Conservation (phyloP, 30 jellyfish, hydroid and myxozoan species). For the Cassiopea andromeda region DNA sequence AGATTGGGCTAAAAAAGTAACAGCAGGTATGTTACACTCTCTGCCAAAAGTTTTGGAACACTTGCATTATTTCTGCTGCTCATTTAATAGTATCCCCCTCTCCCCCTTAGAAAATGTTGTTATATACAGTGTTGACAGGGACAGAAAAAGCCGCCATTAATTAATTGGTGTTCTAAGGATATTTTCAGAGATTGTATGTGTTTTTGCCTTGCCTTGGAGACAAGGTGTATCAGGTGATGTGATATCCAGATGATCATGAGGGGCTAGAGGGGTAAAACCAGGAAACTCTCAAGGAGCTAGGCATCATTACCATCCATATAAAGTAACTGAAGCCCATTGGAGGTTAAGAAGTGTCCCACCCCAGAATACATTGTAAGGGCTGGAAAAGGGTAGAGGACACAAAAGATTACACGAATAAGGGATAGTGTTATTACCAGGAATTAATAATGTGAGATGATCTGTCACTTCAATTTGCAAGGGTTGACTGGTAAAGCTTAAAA, state of each 20-base stretch:
- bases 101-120: no score
- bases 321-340: constrained; percentile 58
- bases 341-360: constrained; percentile 53
- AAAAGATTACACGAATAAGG: constrained; percentile 15
- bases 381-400: constrained; percentile 25
- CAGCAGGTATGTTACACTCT: not conserved
- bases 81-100: no score
- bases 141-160: no score
- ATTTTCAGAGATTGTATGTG: no score
- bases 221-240: not conserved
- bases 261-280: constrained; percentile 54
- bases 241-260: not conserved
- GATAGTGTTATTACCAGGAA: constrained; percentile 25
- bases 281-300: constrained; percentile 39
- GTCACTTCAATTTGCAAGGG: constrained; percentile 30
- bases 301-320: constrained; percentile 33
- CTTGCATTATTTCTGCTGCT: no score
- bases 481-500: constrained; percentile 19
- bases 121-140: no score
- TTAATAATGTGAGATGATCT: not conserved
- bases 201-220: not conserved
- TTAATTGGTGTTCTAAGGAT: no score
- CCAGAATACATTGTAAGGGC: no score
- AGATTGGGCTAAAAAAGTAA: constrained; percentile 33
- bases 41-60: no score